A percentile compares a stretch with the other conserved stretches of the same genome.
Conservation (phyloP, 2,113 vertebrate species). For the Mus musculus region DNA sequence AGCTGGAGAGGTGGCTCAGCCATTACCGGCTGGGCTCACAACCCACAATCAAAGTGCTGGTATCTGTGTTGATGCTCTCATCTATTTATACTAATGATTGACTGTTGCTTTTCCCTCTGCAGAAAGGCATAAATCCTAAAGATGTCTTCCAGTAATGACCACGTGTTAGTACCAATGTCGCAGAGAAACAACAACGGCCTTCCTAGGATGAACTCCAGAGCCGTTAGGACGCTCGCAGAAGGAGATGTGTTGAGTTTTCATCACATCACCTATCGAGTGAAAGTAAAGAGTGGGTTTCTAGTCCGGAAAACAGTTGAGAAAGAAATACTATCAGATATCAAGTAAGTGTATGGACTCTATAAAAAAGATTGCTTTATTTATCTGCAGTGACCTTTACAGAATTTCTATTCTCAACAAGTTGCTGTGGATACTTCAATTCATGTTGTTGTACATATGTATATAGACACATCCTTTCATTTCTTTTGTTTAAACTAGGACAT, state of each 20-base stretch:
- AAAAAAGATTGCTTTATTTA: neutral
- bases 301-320: constrained; percentile 74
- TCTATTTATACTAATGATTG: neutral
- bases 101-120: constrained; percentile 49
- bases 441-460: neutral
- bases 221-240: fast-evolving
- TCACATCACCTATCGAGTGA: constrained; percentile 86
- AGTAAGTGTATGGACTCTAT: constrained; percentile 80
- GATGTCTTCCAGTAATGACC: constrained; percentile 60
- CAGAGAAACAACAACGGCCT: constrained; percentile 72
- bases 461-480: neutral
- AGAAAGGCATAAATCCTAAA: constrained; percentile 38
- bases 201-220: neutral
- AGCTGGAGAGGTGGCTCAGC: neutral
- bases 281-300: constrained; percentile 82
- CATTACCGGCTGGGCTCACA: neutral
- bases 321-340: constrained; percentile 86
- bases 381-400: neutral
- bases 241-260: constrained; percentile 84
- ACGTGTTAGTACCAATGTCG: constrained; percentile 78
- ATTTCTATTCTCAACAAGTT: neutral
- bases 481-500: constrained; percentile 29
- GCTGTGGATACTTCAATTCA: neutral
- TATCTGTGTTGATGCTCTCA: neutral
- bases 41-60: neutral